Base-by-base conservation (phyloP, 2,113 vertebrate species). In the Nesogale talazaci region DNA sequence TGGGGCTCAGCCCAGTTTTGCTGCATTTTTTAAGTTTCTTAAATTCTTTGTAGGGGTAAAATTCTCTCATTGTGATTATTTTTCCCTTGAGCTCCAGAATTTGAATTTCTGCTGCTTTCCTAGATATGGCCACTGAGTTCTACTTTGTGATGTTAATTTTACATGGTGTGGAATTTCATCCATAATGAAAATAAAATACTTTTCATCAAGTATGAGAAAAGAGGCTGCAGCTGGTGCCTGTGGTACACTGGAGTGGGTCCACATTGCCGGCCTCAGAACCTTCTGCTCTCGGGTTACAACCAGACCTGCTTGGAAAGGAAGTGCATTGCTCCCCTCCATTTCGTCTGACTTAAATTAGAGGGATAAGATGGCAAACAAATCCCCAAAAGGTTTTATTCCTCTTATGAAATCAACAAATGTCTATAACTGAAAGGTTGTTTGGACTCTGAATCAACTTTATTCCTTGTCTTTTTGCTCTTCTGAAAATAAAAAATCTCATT, bases 401-500 rank as follows among this genome's bases (percentile, higher is more conserved):
- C 63, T 65, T 57, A 11, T 69, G 81, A 94, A 92, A 70, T 85
- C 91, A 94, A 93, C 81, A 94, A 87, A 93, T 87, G 80, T 52
- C 63, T 94, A 3, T 82, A 89, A 80, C 74, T 75, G 76, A 93
- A 93, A 94, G 83, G 15, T 46, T 95, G 74, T 88, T 87, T 91
- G 82, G 38, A 14, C 70, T 77, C 81, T 74, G 92, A 94, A 80
- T 95, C 75, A 77, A 88, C 65, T 91, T 95, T 91, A 91, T 88
- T 91, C 84, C 81, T 94, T 93, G n/a, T 88, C 83, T 79, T 94
- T 93, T 85, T 92, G 38, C 75, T 91, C 65, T 85, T 97, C 86
- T 77, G 75, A 95, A 94, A 95, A 83, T 84, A 95, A 95, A 96
- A 96, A 88, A 63, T 88, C 89, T 94, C 83, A 94, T 90, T 92